Base-by-base conservation (phyloP, 2,113 vertebrate genomes). In the Brachypteracias leptosomus region DNA sequence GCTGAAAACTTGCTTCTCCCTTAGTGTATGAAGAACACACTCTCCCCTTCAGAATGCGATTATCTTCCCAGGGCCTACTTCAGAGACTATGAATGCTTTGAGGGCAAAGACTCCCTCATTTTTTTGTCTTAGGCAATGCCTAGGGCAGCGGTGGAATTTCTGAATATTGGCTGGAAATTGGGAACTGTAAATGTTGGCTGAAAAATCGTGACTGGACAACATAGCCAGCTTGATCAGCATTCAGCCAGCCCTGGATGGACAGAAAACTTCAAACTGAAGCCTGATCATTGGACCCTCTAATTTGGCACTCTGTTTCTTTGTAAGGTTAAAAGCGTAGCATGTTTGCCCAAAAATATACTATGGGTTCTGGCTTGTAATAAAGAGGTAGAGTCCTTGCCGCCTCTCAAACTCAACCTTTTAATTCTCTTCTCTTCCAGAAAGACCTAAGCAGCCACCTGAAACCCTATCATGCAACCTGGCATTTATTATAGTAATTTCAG, bases 401-500 rank as follows among this genome's bases (percentile, higher is more conserved):
- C 49, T 76, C n/a, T 84, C 68, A 67, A 16, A 22, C 29, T 92
- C 78, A 58, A 91, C 25, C 42, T 49, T 85, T 76, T 79, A 84
- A 78, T 49, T 68, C 58, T 33, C 3, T 73, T 76, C 35, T 87
- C n/a, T 54, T 79, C 61, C 28, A 79, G 58, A 75, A 85, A 89
- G 66, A 91, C 77, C 52, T 70, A 76, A 74, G 36, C 66, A 74
- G 62, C 20, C 49, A 94, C 78, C 67, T 94, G 78, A 93, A 95
- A 95, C 25, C 16, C 49, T 59, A 74, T 33, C 66, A 33, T 8
- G 21, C 0, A 16, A 89, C 73, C 85, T 85, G 62, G 77, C 78
- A 90, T 91, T 91, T 85, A 89, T 73, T 74, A 82, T 4, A 91
- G 54, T 33, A 88, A 89, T 95, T 94, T 90, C 46, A 91, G 58